Evolutionary conservation across 2,113 vertebrate species (phyloP), one percentile per base, ranked within the genome.

Genomic region (Corythornis vintsioides): DNA sequence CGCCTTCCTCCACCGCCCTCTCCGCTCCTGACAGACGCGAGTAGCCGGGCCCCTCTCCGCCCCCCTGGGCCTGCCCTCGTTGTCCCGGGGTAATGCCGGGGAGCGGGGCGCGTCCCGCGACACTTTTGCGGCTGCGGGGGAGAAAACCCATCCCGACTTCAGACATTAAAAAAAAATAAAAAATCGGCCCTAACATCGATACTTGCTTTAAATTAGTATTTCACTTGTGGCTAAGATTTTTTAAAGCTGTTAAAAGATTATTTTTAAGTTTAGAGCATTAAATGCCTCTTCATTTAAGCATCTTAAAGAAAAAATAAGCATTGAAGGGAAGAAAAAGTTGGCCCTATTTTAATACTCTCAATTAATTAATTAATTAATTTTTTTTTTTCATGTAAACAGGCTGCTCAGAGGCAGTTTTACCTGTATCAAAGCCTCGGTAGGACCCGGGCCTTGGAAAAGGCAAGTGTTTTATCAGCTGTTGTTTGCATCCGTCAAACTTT

Each of bases 401-500:
- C 66, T 28, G 61, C 69, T 71, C 5, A 0, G 53, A 17, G 47
- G 70, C n/a, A 55, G 14, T 70, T 61, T 20, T 61, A 94, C 89
- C 84, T 92, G 63, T 13, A 42, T 71, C 1, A 3, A 59, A 28
- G 42, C 75, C 40, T 35, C 38, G 4, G 43, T 21, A 8, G 29
- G 48, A 57, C 12, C 1, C 0, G 55, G 88, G 94, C 87, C 93
- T 82, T 73, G 67, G 64, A 45, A 79, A 65, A 79, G 61, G 65
- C 2, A 1, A n/a, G 3, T 60, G 5, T 71, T 89, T 48, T 67
- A 69, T 90, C 91, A 61, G 91, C 87, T 83, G 74, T 19, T 93
- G 82, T 93, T 94, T 94, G 74, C 66, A 82, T 82, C 93, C 57
- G 12, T 75, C 92, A 78, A 77, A 97, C 81, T 96, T 92, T 95